Conservation (phyloP, 2,888 invertebrate genomes). For the Gisinianus flammeolus region DNA sequence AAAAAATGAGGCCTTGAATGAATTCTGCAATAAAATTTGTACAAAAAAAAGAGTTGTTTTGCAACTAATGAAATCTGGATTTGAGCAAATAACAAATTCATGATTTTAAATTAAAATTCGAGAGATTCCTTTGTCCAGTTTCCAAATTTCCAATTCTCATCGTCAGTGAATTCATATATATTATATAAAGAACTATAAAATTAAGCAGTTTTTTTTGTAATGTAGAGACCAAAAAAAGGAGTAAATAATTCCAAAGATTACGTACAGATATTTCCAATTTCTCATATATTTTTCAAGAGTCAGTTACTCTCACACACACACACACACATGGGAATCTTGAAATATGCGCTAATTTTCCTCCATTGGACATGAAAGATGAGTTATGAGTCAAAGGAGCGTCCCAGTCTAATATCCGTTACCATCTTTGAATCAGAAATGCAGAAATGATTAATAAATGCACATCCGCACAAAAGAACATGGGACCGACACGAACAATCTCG, state of each 20-base stretch:
- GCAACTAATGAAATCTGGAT: too few relatives aligned
- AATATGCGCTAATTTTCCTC: background rate
- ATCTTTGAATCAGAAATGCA: background rate
- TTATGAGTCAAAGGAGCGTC: background rate
- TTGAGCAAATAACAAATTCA: too few relatives aligned
- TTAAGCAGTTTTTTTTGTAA: background rate
- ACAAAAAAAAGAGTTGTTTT: too few relatives aligned
- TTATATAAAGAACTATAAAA: too few relatives aligned
- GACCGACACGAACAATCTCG: constrained; percentile 21
- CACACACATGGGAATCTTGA: background rate
- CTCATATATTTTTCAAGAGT: too few relatives aligned
- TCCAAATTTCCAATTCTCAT: too few relatives aligned
- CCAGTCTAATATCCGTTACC: background rate
- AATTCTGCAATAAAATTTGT: too few relatives aligned
- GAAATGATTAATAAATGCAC: background rate
- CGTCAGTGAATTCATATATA: too few relatives aligned
- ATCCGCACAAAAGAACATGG: background rate
- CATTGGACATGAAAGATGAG: background rate
- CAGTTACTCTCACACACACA: background rate
- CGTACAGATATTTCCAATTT: too few relatives aligned
- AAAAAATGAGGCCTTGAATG: too few relatives aligned
- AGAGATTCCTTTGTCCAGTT: too few relatives aligned
- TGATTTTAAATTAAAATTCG: too few relatives aligned
- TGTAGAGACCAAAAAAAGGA: background rate
- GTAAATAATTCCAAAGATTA: constrained; percentile 3